These are phyloP conservation scores for Sussaba pulchella DNA, from an alignment of 2,888 invertebrate species.

Conservation along the genomic window DNA sequence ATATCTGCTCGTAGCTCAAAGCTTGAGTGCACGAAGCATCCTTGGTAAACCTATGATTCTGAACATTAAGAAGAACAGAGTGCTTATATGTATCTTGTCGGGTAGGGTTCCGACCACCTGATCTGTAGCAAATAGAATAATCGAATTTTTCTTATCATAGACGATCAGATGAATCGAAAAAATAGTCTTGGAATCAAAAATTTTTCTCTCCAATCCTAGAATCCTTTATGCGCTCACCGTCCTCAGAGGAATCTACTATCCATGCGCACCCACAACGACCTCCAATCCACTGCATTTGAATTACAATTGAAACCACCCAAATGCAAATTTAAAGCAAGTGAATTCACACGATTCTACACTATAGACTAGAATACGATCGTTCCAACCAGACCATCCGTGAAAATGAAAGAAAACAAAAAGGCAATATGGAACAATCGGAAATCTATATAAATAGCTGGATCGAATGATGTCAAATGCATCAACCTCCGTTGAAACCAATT, in stretches of 20 bases:
- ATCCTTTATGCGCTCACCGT: conserved; percentile 16
- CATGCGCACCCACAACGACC: conserved; percentile 24
- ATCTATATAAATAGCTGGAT: not conserved
- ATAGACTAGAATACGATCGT: conserved; percentile 4
- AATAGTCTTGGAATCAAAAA: not conserved
- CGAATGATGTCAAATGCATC: not conserved
- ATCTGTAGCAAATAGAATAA: too few species aligned
- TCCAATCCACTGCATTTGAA: conserved; percentile 16
- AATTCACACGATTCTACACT: not conserved
- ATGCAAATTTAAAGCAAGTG: conserved; percentile 22
- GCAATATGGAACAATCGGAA: not conserved
- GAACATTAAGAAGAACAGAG: too few species aligned
- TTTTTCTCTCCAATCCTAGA: conserved; percentile 13
- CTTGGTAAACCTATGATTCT: too few species aligned
- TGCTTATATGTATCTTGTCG: too few species aligned
- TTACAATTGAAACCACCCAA: conserved; percentile 28
- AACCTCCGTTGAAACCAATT: not conserved
- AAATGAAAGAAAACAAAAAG: not conserved
- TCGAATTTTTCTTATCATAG: too few species aligned
- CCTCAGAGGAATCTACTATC: conserved; percentile 13
- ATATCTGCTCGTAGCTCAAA: not conserved
- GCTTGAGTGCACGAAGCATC: not conserved
- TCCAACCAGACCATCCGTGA: not conserved
- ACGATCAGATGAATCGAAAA: not conserved
- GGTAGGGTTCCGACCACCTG: too few species aligned